Conservation (phyloP, 2,888 invertebrate genomes). For the Parnassius orleans region DNA sequence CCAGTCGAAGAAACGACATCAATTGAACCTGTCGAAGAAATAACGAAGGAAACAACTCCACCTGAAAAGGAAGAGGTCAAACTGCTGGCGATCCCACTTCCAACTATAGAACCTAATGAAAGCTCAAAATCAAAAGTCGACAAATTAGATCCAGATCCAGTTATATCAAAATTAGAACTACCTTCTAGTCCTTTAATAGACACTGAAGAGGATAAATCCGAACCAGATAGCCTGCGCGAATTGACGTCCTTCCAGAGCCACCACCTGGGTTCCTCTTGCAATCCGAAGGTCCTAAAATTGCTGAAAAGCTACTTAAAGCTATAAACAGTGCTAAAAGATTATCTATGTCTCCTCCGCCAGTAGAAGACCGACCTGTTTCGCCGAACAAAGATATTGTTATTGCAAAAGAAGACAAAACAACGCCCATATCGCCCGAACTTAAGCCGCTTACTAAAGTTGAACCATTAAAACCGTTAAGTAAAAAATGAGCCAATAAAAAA, state of each 20-base stretch:
- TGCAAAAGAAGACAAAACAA: conserved; percentile 37
- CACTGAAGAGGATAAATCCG: conserved; percentile 74
- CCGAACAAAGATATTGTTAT: conserved; percentile 54
- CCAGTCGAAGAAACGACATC: conserved; percentile 15
- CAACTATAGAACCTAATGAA: conserved; percentile 40
- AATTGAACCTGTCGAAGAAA: conserved; percentile 17
- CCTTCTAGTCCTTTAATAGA: conserved; percentile 71
- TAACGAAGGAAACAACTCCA: conserved; percentile 5
- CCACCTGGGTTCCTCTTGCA: conserved; percentile 71
- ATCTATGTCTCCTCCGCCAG: conserved; percentile 70
- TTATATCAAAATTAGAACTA: conserved; percentile 49
- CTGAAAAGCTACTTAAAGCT: conserved; percentile 82
- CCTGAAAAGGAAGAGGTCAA: conserved; percentile 39
- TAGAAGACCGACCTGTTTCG: conserved; percentile 54
- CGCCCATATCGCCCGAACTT: conserved; percentile 40
- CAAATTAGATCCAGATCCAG: conserved; percentile 48
- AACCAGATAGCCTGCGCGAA: conserved; percentile 73
- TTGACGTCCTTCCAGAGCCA: conserved; percentile 74
- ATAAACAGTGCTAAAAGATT: conserved; percentile 79
- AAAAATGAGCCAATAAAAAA: conserved; percentile 54
- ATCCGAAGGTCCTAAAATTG: conserved; percentile 81
- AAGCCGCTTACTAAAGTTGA: conserved; percentile 47
- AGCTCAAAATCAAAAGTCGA: conserved; percentile 44
- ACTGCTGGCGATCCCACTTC: conserved; percentile 46
- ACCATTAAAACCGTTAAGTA: conserved; percentile 46